Evolutionary conservation across 1,140 invertebrate genomes (phyloP).

Genomic region (Luehdorfia chinensis): DNA sequence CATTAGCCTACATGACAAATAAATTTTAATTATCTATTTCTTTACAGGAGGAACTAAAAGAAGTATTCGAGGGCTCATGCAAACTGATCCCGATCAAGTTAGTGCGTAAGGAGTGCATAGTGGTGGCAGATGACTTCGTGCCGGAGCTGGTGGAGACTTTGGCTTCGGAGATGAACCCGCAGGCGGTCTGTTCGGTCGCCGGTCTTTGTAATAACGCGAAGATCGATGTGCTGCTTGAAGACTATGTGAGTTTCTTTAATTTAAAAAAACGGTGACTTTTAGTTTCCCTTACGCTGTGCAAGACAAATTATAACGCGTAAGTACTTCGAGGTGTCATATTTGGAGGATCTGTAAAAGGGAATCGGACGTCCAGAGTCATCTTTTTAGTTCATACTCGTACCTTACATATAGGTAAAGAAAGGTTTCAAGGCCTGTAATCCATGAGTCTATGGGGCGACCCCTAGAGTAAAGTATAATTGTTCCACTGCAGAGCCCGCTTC

Average conservation of each 20-base stretch:
- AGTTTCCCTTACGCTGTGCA: neutral
- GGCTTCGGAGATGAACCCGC: constrained; percentile 91
- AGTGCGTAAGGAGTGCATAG: constrained; percentile 87
- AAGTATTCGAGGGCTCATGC: constrained; percentile 94
- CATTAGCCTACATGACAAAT: too few species aligned
- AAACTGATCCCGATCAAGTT: constrained; percentile 87
- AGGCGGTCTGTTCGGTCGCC: constrained; percentile 90
- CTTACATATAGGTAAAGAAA: too few species aligned
- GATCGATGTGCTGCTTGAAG: constrained; percentile 82
- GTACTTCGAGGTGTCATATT: too few species aligned
- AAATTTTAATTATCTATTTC: constrained; percentile 14
- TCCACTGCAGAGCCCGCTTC: too few species aligned
- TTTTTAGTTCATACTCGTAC: too few species aligned
- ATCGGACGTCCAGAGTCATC: too few species aligned
- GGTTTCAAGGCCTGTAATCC: too few species aligned
- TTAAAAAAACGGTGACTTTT: too few species aligned
- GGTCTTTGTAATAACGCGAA: constrained; percentile 90
- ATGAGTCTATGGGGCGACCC: neutral
- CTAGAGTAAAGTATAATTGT: too few species aligned
- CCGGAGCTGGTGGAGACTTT: constrained; percentile 92
- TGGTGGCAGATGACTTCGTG: constrained; percentile 90
- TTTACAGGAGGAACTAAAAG: constrained; percentile 86
- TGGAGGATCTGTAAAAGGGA: too few species aligned
- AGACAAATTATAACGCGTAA: too few species aligned
- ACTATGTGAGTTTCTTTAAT: constrained; percentile 71